Percentiles rank a stretch among this genome's conserved stretches.
Conservation (phyloP, 1,140 invertebrate species). For the Drosophila teissieri region DNA sequence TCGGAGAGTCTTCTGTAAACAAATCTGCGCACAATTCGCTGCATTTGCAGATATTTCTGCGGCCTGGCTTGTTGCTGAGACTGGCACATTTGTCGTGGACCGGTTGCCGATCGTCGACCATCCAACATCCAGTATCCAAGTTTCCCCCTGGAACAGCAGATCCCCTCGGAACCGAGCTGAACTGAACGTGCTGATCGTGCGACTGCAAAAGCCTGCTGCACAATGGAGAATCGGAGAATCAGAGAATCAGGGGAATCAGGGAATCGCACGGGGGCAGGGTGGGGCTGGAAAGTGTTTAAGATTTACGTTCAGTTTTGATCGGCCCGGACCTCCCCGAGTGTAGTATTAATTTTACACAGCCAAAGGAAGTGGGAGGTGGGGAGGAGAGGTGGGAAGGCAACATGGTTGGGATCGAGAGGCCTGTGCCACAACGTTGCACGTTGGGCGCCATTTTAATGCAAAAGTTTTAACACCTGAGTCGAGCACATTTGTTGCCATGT, state of each 20-base stretch:
- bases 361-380: neutral
- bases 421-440: neutral
- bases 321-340: slow-evolving; percentile 77
- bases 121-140: slow-evolving; percentile 4
- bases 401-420: slow-evolving; percentile 1
- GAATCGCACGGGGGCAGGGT: neutral
- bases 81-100: slow-evolving; percentile 72
- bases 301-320: slow-evolving; percentile 84
- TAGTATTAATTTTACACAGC: slow-evolving; percentile 68
- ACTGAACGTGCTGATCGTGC: slow-evolving; percentile 83
- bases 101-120: slow-evolving; percentile 44
- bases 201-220: slow-evolving; percentile 42
- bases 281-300: slow-evolving; percentile 62
- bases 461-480: slow-evolving; percentile 72
- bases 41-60: slow-evolving; percentile 64
- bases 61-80: slow-evolving; percentile 70
- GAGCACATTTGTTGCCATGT: slow-evolving; percentile 62
- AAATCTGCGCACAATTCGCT: slow-evolving; percentile 80
- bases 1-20: slow-evolving; percentile 69
- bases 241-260: neutral
- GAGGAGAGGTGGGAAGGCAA: neutral
- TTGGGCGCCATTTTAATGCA: slow-evolving; percentile 73
- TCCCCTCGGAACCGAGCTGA: neutral
- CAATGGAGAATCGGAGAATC: slow-evolving; percentile 37
- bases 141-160: neutral